A percentile compares a stretch with the other conserved stretches of the same genome.
These are phyloP conservation scores for Mobula birostris DNA, from an alignment of 2,113 vertebrate genomes.

Conservation along the genomic window DNA sequence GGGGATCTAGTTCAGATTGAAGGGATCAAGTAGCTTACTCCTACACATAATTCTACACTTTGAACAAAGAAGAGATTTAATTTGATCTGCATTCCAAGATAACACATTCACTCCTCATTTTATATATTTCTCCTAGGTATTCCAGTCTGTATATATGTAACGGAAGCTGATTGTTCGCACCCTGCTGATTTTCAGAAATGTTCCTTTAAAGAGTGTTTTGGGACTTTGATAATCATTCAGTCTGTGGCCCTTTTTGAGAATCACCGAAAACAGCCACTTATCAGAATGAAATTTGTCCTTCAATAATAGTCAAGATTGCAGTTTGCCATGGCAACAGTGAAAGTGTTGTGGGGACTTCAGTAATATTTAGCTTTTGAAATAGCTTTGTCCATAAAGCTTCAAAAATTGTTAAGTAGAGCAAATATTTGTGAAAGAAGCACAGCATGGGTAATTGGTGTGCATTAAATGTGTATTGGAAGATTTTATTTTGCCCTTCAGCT, in stretches of 20 bases:
- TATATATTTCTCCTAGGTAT: not conserved
- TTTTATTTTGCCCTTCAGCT: not conserved
- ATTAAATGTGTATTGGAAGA: not conserved
- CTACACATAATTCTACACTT: no score
- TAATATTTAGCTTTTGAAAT: not conserved
- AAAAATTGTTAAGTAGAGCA: not conserved
- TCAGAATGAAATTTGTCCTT: not conserved
- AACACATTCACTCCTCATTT: no score
- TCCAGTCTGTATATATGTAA: not conserved
- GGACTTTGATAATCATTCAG: not conserved
- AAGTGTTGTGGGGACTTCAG: not conserved
- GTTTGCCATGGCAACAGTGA: not conserved
- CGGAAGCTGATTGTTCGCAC: not conserved
- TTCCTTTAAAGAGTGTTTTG: not conserved
- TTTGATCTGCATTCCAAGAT: not conserved
- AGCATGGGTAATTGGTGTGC: not conserved
- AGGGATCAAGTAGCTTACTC: no score
- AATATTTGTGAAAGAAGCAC: not conserved
- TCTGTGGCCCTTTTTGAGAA: not conserved
- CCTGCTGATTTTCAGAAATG: not conserved
- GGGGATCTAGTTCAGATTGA: no score
- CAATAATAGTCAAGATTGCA: not conserved
- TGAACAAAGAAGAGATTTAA: not conserved
- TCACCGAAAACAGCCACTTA: not conserved
- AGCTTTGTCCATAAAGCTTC: no score